Evolutionary conservation across 2,113 vertebrate species (phyloP).

Genomic region (Ursus arctos): DNA sequence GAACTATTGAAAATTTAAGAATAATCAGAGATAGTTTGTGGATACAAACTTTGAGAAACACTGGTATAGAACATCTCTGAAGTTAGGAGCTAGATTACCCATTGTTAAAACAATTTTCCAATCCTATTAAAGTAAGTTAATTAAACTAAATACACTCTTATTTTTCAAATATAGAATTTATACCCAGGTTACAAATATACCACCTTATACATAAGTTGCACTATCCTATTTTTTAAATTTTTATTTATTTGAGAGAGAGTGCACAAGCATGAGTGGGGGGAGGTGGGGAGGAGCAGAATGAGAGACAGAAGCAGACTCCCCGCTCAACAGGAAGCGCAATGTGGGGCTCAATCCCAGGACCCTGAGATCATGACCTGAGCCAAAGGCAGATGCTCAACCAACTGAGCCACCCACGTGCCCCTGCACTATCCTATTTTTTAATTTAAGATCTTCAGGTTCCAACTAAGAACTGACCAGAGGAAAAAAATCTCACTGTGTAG

Average conservation of each 20-base stretch:
- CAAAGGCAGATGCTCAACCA: not conserved
- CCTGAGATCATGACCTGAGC: not conserved
- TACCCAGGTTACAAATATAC: not conserved
- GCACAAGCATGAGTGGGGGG: not conserved
- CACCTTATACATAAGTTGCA: not conserved
- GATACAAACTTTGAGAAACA: not conserved
- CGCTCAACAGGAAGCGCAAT: not conserved
- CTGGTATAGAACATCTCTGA: not conserved
- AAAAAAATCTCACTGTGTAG: not conserved
- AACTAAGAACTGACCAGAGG: not conserved
- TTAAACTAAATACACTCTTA: not conserved
- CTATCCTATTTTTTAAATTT: not conserved
- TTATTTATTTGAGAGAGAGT: not conserved
- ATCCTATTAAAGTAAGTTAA: not conserved
- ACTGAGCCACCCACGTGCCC: not conserved
- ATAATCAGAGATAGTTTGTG: not conserved
- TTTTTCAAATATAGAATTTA: not conserved
- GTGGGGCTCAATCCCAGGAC: not conserved
- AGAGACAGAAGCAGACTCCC: not conserved
- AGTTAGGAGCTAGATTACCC: not conserved
- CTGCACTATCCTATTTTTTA: not conserved
- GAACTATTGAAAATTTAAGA: not conserved
- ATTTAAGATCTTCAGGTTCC: not conserved
- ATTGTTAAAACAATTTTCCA: not conserved
- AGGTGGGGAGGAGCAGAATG: not conserved